phyloP scores from a whole-genome alignment of 1,140 invertebrate genomes.

The Drosophila lowei region DNA sequence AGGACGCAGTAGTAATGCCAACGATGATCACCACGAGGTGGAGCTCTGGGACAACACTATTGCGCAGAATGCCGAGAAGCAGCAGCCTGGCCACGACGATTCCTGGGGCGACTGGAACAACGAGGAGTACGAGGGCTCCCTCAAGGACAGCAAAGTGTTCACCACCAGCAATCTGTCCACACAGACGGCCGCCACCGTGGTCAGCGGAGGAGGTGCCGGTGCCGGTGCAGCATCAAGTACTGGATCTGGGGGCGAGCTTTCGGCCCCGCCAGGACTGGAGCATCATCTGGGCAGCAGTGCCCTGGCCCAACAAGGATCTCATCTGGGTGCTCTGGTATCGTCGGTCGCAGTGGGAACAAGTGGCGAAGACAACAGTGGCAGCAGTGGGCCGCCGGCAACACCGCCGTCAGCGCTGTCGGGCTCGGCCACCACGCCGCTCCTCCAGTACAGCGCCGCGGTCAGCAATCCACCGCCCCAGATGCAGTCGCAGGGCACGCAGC shows the following conservation, averaged over 20 bases:
- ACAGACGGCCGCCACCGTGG: conserved; percentile 69
- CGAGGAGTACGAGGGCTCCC: conserved; percentile 95
- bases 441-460: conserved; percentile 76
- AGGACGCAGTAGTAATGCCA: conserved; percentile 71
- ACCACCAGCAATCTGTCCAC: conserved; percentile 87
- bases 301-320: conserved; percentile 66
- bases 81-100: conserved; percentile 77
- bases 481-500: conserved; percentile 55
- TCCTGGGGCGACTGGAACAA: conserved; percentile 93
- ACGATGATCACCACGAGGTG: conserved; percentile 83
- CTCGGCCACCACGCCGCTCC: conserved; percentile 70
- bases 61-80: conserved; percentile 78
- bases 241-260: conserved; percentile 37
- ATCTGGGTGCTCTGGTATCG: conserved; percentile 29
- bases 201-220: conserved; percentile 45
- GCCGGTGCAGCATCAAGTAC: conserved; percentile 9
- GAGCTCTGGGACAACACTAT: conserved; percentile 84
- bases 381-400: conserved; percentile 32
- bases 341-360: not conserved
- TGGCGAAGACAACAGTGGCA: conserved; percentile 38
- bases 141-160: conserved; percentile 97
- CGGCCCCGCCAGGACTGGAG: conserved; percentile 81
- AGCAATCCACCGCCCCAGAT: conserved; percentile 74
- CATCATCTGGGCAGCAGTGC: conserved; percentile 48
- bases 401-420: conserved; percentile 38